Evolutionary conservation across 2,113 vertebrate genomes (phyloP).

Genomic region (Eptesicus fuscus): DNA sequence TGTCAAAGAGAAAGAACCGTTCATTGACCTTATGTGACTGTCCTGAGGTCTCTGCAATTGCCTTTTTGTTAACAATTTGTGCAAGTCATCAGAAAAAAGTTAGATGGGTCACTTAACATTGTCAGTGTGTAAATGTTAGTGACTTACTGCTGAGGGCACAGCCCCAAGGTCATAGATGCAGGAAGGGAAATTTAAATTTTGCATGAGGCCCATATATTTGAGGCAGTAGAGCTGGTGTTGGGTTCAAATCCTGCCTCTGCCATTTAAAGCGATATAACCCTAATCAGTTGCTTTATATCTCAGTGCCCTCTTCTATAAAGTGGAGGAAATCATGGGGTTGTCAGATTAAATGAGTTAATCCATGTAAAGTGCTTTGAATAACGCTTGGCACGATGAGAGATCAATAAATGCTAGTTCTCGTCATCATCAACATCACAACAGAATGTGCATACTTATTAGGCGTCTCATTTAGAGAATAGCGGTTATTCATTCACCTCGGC

Average conservation of each 20-base stretch:
- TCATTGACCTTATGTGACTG: background rate
- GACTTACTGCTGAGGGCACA: background rate
- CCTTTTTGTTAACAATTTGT: background rate
- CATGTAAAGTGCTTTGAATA: slow-evolving; percentile 4
- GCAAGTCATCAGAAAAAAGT: background rate
- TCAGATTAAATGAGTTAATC: background rate
- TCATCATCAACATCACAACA: background rate
- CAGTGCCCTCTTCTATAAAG: background rate
- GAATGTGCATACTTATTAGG: background rate
- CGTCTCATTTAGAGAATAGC: background rate
- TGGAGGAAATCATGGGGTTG: background rate
- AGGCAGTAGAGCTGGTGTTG: background rate
- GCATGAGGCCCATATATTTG: background rate
- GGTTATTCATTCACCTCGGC: background rate
- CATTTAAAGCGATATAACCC: background rate
- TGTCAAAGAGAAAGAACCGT: background rate
- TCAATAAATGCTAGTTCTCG: background rate
- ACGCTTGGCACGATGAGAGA: background rate
- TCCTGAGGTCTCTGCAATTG: background rate
- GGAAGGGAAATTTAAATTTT: background rate
- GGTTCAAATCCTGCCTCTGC: background rate
- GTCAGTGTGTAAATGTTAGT: background rate
- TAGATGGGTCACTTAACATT: background rate
- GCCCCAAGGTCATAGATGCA: background rate
- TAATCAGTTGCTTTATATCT: background rate